A percentile compares a stretch with the other conserved stretches of the same genome.
phyloP scores from a whole-genome alignment of 2,888 invertebrate species.

The Cataglyphis livida region DNA sequence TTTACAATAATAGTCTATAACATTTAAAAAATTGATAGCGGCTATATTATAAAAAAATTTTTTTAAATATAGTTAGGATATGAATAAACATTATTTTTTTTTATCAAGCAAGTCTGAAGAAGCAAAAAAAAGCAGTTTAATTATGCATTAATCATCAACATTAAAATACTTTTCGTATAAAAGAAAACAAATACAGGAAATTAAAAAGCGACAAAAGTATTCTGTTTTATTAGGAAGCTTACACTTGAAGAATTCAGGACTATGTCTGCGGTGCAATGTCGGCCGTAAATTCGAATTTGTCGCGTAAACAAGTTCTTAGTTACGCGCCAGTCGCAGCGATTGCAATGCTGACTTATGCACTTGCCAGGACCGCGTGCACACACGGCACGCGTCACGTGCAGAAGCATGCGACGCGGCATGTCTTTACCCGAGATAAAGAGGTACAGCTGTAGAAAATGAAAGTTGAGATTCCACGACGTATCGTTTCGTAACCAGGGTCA shows the following conservation, averaged over 20 bases:
- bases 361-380: constrained; percentile 62
- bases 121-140: background rate
- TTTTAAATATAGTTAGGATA: background rate
- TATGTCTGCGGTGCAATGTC: constrained; percentile 1
- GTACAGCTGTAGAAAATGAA: constrained; percentile 77
- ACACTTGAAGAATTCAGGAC: constrained; percentile 27
- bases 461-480: constrained; percentile 78
- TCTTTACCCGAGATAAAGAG: constrained; percentile 54
- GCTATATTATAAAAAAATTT: background rate
- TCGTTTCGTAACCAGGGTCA: constrained; percentile 74
- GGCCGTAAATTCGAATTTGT: constrained; percentile 50
- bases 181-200: background rate
- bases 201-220: background rate
- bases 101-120: background rate
- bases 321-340: constrained; percentile 35
- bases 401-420: constrained; percentile 64
- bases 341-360: constrained; percentile 54
- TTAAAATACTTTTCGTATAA: background rate
- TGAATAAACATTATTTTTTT: background rate
- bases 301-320: constrained; percentile 50
- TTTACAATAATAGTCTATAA: background rate
- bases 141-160: background rate
- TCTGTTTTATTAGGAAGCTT: constrained; percentile 15
- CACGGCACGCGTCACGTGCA: constrained; percentile 66
- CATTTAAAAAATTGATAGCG: background rate